Conservation (phyloP, 2,113 vertebrate genomes). For the Pseudolaguvia tuberculata region DNA sequence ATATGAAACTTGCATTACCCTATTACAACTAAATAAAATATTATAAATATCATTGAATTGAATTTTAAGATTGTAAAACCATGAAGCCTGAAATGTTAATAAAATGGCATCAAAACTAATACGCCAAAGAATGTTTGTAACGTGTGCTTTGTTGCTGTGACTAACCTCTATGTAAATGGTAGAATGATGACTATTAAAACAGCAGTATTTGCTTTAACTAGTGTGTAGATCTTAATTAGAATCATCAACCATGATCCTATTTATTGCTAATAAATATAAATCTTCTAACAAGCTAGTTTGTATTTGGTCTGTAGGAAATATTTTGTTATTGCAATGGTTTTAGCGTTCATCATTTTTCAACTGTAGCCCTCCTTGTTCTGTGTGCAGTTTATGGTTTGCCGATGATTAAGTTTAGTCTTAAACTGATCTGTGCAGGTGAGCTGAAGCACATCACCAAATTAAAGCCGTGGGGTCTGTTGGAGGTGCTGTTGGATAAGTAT, state of each 20-base stretch:
- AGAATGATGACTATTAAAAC: neutral
- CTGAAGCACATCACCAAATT: slow-evolving; percentile 98
- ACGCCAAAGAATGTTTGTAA: neutral
- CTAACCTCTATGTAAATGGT: neutral
- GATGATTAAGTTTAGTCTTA: neutral
- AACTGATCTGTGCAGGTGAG: slow-evolving; percentile 72
- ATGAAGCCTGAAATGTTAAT: neutral
- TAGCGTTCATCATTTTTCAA: neutral
- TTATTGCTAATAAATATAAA: too few species aligned
- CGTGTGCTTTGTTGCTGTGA: neutral
- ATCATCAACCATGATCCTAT: neutral
- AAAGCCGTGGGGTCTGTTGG: slow-evolving; percentile 95
- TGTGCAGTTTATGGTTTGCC: neutral
- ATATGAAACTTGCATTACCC: too few species aligned
- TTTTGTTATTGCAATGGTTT: neutral
- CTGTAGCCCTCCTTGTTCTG: neutral
- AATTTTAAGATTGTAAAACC: too few species aligned
- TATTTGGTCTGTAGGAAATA: neutral
- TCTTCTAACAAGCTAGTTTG: neutral
- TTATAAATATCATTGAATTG: too few species aligned
- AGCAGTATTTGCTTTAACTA: neutral
- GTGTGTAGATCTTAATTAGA: neutral
- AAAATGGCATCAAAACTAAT: too few species aligned
- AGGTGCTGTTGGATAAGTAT: slow-evolving; percentile 93
- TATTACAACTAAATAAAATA: too few species aligned